These are phyloP conservation scores for Dendrolimus houi DNA, from an alignment of 2,888 invertebrate genomes.

Conservation along the genomic window DNA sequence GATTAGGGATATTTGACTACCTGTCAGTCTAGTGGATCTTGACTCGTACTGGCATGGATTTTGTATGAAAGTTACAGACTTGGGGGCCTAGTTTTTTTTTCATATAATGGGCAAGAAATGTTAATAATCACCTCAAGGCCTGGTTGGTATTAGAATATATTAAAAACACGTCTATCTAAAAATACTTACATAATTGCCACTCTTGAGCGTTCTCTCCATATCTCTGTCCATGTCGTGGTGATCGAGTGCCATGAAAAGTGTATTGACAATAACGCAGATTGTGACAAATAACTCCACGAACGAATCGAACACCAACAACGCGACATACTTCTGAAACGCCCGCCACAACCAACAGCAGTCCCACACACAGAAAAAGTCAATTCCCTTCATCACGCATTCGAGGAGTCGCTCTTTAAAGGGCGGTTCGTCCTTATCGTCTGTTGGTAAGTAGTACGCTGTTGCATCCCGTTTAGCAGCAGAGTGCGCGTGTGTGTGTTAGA, in stretches of 20 bases:
- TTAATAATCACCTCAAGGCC: neutral
- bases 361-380: conserved; percentile 97
- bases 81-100: too few relatives aligned
- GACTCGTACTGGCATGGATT: too few relatives aligned
- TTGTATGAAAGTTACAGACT: too few relatives aligned
- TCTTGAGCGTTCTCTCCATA: conserved; percentile 90
- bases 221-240: conserved; percentile 95
- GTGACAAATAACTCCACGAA: conserved; percentile 99
- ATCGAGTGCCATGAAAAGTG: conserved; percentile 97
- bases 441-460: conserved; percentile 98
- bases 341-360: conserved; percentile 97
- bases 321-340: conserved; percentile 91
- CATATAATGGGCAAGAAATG: too few relatives aligned
- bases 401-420: conserved; percentile 90
- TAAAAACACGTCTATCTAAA: neutral
- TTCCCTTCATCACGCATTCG: conserved; percentile 84
- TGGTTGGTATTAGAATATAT: neutral
- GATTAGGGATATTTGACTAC: too few relatives aligned
- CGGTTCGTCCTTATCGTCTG: conserved; percentile 94
- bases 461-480: conserved; percentile 77
- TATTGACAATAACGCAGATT: conserved; percentile 98
- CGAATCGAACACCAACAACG: conserved; percentile 96
- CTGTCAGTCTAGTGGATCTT: too few relatives aligned
- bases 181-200: conserved; percentile 94
- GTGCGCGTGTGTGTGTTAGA: conserved; percentile 61